Conservation (phyloP, 2,888 invertebrate species). For the Muscina levida region DNA sequence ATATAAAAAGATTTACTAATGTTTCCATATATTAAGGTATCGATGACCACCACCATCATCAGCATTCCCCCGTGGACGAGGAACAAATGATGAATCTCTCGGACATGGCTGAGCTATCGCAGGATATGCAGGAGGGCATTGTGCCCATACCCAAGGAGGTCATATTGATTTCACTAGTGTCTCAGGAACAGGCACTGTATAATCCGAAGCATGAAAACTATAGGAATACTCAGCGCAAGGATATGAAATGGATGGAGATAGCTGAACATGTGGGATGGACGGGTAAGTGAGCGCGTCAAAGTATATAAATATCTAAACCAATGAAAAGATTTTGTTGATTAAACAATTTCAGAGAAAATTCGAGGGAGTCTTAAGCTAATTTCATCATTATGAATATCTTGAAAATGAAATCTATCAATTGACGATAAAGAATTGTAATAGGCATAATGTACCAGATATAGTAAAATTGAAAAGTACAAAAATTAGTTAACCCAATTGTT, state of each 20-base stretch:
- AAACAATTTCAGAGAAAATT: no score
- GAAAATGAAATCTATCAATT: no score
- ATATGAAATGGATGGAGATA: conserved; percentile 75
- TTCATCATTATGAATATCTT: no score
- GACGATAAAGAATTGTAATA: no score
- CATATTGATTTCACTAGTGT: conserved; percentile 74
- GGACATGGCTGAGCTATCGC: conserved; percentile 67
- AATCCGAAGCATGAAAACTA: conserved; percentile 77
- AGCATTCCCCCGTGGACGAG: conserved; percentile 58
- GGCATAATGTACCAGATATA: no score
- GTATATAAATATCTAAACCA: no score
- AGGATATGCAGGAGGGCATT: conserved; percentile 69
- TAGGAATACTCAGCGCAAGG: conserved; percentile 74
- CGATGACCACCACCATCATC: conserved; percentile 49
- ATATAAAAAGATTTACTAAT: conserved; percentile 12
- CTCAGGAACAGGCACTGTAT: conserved; percentile 75
- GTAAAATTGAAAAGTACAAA: no score
- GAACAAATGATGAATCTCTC: conserved; percentile 69
- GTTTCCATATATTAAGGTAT: conserved; percentile 39
- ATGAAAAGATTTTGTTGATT: no score
- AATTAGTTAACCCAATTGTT: no score
- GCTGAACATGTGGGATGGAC: conserved; percentile 74
- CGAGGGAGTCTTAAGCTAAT: no score
- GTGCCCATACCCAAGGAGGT: conserved; percentile 73
- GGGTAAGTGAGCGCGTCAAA: conserved; percentile 68